phyloP scores from a whole-genome alignment of 2,797 vertebrate species.

The Cossypha polioptera region DNA sequence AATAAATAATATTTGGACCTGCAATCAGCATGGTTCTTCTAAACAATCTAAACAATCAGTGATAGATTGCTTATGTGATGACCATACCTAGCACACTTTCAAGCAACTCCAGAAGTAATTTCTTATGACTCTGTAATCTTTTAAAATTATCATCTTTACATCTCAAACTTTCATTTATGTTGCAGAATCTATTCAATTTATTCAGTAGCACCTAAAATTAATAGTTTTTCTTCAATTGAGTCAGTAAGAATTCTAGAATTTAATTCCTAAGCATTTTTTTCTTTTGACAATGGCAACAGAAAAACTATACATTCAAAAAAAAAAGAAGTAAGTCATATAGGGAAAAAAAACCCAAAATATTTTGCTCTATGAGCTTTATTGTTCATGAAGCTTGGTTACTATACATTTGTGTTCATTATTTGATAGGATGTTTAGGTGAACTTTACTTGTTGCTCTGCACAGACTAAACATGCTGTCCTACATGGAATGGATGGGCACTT shows the following conservation, averaged over 20 bases:
- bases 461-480: background rate
- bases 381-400: background rate
- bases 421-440: background rate
- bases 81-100: background rate
- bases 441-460: background rate
- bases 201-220: background rate
- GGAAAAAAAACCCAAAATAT: fast-evolving
- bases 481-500: background rate
- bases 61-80: background rate
- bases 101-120: background rate
- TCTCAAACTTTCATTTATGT: background rate
- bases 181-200: background rate
- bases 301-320: background rate
- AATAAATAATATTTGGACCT: background rate
- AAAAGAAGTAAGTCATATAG: background rate
- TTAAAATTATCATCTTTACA: background rate
- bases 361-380: background rate
- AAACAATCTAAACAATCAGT: background rate
- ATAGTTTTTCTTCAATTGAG: background rate
- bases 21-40: background rate
- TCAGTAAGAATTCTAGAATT: background rate
- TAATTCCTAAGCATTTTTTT: background rate
- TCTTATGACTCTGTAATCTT: background rate
- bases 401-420: background rate
- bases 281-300: background rate